phyloP scores from a whole-genome alignment of 2,113 vertebrate genomes.

The Notiomystis cincta region DNA sequence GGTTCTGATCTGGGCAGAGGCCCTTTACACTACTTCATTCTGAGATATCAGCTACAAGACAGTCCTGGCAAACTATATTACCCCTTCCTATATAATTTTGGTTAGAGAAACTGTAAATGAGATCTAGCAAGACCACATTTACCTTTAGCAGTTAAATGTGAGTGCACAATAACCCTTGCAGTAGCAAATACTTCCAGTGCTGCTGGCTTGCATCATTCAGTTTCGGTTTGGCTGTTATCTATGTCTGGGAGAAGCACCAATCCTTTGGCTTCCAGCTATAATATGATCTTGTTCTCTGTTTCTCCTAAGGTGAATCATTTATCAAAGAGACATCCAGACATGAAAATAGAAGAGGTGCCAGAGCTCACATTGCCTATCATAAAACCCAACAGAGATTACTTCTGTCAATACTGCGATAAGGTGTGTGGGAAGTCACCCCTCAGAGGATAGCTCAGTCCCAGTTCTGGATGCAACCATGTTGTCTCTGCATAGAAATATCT shows the following conservation, averaged over 20 bases:
- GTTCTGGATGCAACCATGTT: neutral
- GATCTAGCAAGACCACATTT: neutral
- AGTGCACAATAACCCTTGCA: neutral
- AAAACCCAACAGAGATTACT: conserved; percentile 98
- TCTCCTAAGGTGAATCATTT: conserved; percentile 91
- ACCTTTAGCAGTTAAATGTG: neutral
- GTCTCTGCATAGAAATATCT: neutral
- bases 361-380: conserved; percentile 97
- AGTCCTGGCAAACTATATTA: neutral
- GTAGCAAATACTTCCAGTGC: neutral
- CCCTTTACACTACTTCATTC: neutral
- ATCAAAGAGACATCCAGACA: conserved; percentile 97
- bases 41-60: neutral
- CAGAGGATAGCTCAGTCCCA: neutral
- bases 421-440: conserved; percentile 61
- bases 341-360: conserved; percentile 96
- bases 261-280: neutral
- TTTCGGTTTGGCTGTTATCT: neutral
- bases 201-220: neutral
- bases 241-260: neutral
- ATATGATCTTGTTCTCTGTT: neutral
- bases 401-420: conserved; percentile 99
- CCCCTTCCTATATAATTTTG: neutral
- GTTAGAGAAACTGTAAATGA: neutral
- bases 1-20: neutral